Evolutionary conservation across 2,113 vertebrate genomes (phyloP).

Genomic region (Alligator mississippiensis): DNA sequence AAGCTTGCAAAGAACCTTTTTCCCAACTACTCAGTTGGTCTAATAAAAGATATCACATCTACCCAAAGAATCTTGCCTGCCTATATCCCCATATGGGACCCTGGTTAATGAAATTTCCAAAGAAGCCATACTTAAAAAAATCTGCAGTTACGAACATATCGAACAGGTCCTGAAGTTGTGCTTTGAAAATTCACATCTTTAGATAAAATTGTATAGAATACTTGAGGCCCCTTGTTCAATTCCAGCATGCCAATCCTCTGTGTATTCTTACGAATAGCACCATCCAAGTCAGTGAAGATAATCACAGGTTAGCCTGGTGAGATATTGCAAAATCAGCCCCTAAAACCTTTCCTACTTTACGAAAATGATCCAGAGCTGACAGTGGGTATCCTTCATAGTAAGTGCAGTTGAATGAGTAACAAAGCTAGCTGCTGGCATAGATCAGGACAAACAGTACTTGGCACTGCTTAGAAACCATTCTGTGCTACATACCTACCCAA

Average conservation of each 20-base stretch:
- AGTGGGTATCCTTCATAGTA: conserved; percentile 62
- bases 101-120: too few species aligned
- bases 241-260: too few species aligned
- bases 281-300: conserved; percentile 68
- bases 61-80: too few species aligned
- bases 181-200: neutral
- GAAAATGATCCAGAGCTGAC: conserved; percentile 62
- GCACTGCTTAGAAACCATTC: conserved; percentile 68
- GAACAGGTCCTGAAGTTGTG: neutral
- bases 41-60: too few species aligned
- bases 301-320: conserved; percentile 41
- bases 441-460: conserved; percentile 49
- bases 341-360: conserved; percentile 45
- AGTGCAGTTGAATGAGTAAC: conserved; percentile 76
- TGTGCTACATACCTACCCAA: conserved; percentile 64
- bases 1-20: too few species aligned
- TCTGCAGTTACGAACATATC: neutral
- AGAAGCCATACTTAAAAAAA: too few species aligned
- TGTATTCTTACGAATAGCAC: conserved; percentile 11
- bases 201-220: neutral
- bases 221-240: too few species aligned
- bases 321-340: conserved; percentile 40
- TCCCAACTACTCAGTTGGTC: too few species aligned
- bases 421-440: conserved; percentile 67
- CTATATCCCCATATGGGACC: too few species aligned